A percentile compares a stretch with the other conserved stretches of the same genome.
Evolutionary conservation across 2,113 vertebrate genomes (phyloP).

Genomic region (Calyptommatus sinebrachiatus): DNA sequence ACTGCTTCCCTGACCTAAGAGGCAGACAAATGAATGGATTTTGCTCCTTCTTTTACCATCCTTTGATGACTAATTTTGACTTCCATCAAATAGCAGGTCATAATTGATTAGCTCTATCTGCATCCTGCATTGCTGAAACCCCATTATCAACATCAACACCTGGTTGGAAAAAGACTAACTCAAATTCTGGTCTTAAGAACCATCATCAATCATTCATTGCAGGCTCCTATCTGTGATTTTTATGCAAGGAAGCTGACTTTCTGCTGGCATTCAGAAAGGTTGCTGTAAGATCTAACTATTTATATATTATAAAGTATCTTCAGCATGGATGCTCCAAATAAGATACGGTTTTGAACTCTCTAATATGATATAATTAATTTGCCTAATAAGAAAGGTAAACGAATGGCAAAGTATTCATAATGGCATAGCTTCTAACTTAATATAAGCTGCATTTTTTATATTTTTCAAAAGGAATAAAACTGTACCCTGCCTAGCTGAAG

Average conservation of each 20-base stretch:
- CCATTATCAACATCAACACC: background rate
- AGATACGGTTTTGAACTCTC: background rate
- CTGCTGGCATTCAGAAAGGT: background rate
- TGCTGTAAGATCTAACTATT: fast-evolving
- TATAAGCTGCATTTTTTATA: background rate
- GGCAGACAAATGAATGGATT: background rate
- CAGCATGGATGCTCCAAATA: background rate
- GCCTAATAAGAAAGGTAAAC: background rate
- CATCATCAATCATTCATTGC: background rate
- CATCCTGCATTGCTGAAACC: background rate
- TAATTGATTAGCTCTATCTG: background rate
- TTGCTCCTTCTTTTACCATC: background rate
- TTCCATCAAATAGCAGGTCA: background rate
- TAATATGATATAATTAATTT: background rate
- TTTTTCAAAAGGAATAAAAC: background rate
- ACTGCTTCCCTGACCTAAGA: background rate
- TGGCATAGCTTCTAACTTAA: background rate
- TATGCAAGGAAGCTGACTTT: background rate
- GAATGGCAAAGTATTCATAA: constrained; percentile 25
- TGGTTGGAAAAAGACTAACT: background rate
- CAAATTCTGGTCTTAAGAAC: background rate
- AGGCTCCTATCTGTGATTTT: background rate
- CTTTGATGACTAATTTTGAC: background rate
- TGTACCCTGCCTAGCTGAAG: background rate
- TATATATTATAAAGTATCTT: background rate